Base-by-base conservation (phyloP, 2,797 vertebrate species). In the Oreonectes daqikongensis region DNA sequence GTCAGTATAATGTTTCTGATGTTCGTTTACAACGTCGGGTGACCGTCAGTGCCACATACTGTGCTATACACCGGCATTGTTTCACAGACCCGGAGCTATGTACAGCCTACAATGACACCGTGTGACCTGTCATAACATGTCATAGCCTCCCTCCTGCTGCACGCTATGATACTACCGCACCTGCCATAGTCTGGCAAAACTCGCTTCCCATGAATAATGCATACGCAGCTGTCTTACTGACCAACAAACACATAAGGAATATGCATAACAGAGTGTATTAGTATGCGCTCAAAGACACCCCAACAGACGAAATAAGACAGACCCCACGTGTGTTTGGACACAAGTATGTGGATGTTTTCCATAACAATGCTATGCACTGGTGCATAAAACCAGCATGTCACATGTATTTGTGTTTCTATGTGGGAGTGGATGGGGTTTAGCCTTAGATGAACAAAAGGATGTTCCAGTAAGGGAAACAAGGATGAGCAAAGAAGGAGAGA, bases 191-290 rank as follows among this genome's bases (percentile, higher is more conserved):
- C 74, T 60, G 61, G 65, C 38, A 38, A 35, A 65, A 66, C 42
- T 57, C 44, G 69, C 40, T 35, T 46, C 60, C 65, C 60, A 77
- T 82, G 81, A 75, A 82, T 82, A 77, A 80, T 82, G 65, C 74
- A 82, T 74, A 30, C 38, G 65, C 81, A 82, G 63, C 81, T 82
- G 81, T 82, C 74, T 77, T 69, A 72, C 64, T 75, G 75, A 76
- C 73, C 73, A 82, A 82, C 61, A 75, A 69, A 61, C 75, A 78
- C 55, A 70, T 30, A 63, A 38, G 46, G 50, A 55, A 76, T 66
- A 76, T 52, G 42, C 50, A 66, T 26, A 60, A 71, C 38, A 46
- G 32, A 74, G 18, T 50, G 24, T 66, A 57, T 80, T 59, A 71
- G 68, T 59, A 76, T 77, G 73, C 61, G 42, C 50, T 20, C 10